Evolutionary conservation across 2,888 invertebrate species (phyloP).

Genomic region (Diploptera punctata): DNA sequence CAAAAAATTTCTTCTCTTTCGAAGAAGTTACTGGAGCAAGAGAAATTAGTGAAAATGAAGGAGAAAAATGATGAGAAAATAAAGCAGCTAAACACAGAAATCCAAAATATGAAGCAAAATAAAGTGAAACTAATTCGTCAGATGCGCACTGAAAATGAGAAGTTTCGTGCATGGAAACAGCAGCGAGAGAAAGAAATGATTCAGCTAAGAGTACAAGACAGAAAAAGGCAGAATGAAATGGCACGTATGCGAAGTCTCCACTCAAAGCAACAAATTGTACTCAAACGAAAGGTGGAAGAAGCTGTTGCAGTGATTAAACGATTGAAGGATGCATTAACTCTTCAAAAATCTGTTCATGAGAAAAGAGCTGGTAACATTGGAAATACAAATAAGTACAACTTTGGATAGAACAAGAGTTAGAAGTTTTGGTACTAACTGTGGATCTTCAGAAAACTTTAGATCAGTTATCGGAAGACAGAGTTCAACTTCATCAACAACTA

Average conservation of each 20-base stretch:
- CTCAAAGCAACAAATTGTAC: constrained; percentile 80
- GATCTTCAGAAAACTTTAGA: constrained; percentile 81
- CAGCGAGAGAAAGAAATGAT: constrained; percentile 80
- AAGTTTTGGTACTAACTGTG: constrained; percentile 74
- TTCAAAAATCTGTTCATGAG: constrained; percentile 62
- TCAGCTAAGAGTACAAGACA: constrained; percentile 80
- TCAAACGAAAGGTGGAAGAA: constrained; percentile 88
- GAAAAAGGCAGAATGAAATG: constrained; percentile 82
- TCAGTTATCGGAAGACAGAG: constrained; percentile 77
- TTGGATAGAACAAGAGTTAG: constrained; percentile 80
- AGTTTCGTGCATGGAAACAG: constrained; percentile 81
- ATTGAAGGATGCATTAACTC: constrained; percentile 73
- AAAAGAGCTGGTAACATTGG: constrained; percentile 59
- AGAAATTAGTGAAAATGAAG: constrained; percentile 70
- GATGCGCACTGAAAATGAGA: constrained; percentile 85
- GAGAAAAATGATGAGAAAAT: constrained; percentile 84
- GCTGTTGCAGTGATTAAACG: constrained; percentile 84
- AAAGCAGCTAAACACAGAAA: constrained; percentile 73
- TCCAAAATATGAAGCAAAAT: constrained; percentile 72
- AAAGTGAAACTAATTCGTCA: constrained; percentile 82
- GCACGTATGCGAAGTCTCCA: constrained; percentile 78
- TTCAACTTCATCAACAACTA: constrained; percentile 59
- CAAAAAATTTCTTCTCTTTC: constrained; percentile 73
- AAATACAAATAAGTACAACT: constrained; percentile 60
- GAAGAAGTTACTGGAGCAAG: constrained; percentile 74